Conservation (phyloP, 2,888 invertebrate genomes). For the Eulithis prunata region DNA sequence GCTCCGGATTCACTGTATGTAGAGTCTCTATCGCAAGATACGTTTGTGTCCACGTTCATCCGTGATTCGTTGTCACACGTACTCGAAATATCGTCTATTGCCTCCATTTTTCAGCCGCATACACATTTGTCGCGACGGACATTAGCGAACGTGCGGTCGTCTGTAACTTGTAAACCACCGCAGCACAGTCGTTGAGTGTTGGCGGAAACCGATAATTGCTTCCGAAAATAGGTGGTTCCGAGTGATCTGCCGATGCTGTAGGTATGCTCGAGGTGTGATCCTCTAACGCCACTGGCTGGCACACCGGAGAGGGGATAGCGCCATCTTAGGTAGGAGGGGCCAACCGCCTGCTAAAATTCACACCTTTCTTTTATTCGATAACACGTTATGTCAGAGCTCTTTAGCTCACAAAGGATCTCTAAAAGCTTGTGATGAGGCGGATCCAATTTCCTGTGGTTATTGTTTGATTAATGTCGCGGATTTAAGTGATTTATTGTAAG, state of each 20-base stretch:
- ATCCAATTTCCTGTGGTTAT: constrained; percentile 75
- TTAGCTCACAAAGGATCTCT: constrained; percentile 79
- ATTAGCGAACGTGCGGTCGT: constrained; percentile 27
- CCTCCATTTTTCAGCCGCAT: constrained; percentile 57
- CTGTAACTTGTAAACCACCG: constrained; percentile 52
- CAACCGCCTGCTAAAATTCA: constrained; percentile 80
- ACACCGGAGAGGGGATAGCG: constrained; percentile 70
- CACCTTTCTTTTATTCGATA: constrained; percentile 85
- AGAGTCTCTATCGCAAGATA: constrained; percentile 53
- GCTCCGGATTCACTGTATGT: constrained; percentile 64
- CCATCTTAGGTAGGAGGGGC: constrained; percentile 82
- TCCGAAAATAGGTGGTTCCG: constrained; percentile 81
- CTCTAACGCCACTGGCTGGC: constrained; percentile 75
- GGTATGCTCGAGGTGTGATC: constrained; percentile 69
- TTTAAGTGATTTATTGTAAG: constrained; percentile 72
- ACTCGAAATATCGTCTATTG: constrained; percentile 71
- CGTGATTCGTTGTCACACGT: constrained; percentile 70
- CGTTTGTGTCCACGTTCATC: constrained; percentile 44
- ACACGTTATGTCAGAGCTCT: constrained; percentile 81
- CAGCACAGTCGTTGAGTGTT: constrained; percentile 50
- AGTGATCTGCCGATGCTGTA: constrained; percentile 63
- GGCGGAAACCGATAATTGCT: constrained; percentile 75
- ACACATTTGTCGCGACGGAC: constrained; percentile 16
- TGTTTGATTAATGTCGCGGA: constrained; percentile 78
- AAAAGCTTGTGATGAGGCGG: constrained; percentile 81